phyloP scores from a whole-genome alignment of 1,140 invertebrate species.

The Ooceraea biroi region DNA sequence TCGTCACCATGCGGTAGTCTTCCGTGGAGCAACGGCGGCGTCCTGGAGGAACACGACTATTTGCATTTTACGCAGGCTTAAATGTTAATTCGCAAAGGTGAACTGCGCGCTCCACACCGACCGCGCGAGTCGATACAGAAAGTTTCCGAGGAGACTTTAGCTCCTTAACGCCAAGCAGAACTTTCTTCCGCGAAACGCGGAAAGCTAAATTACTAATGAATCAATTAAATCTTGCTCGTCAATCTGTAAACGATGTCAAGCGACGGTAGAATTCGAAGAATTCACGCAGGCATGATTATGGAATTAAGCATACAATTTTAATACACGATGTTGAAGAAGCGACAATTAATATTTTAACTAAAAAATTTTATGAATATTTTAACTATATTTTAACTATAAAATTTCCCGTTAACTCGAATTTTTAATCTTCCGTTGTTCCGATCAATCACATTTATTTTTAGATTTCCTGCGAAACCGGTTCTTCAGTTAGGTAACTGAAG shows the following conservation, averaged over 20 bases:
- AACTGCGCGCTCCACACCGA: conserved; percentile 14
- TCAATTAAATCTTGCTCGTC: conserved; percentile 55
- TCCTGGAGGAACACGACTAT: conserved; percentile 30
- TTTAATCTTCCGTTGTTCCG: no score
- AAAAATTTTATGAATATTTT: background rate
- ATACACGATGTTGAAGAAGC: background rate
- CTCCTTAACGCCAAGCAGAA: conserved; percentile 27
- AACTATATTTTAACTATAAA: background rate
- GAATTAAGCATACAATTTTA: conserved; percentile 18
- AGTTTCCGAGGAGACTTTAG: conserved; percentile 52
- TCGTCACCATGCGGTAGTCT: background rate
- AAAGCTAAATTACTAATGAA: conserved; percentile 41
- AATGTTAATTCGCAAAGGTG: conserved; percentile 56
- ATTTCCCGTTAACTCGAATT: no score
- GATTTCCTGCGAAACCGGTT: no score
- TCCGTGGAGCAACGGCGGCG: background rate
- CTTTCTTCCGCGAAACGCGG: conserved; percentile 36
- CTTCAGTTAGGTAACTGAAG: no score
- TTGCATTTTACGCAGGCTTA: conserved; percentile 61
- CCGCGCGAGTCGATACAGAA: conserved; percentile 51
- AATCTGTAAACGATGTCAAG: conserved; percentile 33
- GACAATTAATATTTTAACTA: conserved; percentile 12
- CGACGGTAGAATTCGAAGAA: background rate
- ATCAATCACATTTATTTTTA: no score
- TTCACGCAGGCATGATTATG: conserved; percentile 20